Evolutionary conservation across 2,797 vertebrate species (phyloP).

Genomic region (Synaphobranchus kaupii): DNA sequence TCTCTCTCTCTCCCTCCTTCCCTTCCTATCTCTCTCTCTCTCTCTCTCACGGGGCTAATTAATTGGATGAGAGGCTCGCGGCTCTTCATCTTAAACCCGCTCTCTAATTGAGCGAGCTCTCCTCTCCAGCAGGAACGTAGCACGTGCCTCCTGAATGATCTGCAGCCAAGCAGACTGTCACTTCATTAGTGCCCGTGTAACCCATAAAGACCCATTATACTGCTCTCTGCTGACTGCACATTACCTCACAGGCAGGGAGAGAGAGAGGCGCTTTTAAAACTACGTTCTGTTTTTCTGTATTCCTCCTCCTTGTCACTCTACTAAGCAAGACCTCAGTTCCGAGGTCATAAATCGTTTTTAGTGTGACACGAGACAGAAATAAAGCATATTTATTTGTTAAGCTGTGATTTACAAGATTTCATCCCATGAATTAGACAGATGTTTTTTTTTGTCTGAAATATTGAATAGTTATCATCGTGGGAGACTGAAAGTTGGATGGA

Average conservation of each 20-base stretch:
- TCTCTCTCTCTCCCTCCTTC: conserved; percentile 56
- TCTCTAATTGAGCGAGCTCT: conserved; percentile 78
- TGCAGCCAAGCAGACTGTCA: conserved; percentile 89
- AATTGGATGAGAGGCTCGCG: conserved; percentile 73
- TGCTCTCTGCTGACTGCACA: conserved; percentile 72
- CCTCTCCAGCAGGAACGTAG: conserved; percentile 80
- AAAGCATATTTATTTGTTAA: not conserved
- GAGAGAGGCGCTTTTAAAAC: not conserved
- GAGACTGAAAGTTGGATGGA: not conserved
- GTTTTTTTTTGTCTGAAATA: not conserved
- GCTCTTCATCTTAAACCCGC: conserved; percentile 74
- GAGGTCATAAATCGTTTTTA: not conserved
- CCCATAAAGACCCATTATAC: conserved; percentile 77
- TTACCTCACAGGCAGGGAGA: conserved; percentile 63
- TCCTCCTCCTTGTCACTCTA: not conserved
- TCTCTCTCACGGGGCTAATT: conserved; percentile 68
- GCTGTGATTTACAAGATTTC: not conserved
- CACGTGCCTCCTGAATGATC: conserved; percentile 84
- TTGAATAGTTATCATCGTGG: no score
- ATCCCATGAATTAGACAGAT: no score
- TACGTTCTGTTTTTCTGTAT: not conserved
- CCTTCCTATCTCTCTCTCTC: conserved; percentile 52
- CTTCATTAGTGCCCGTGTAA: conserved; percentile 82
- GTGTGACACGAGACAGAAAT: not conserved
- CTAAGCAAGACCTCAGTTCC: not conserved